phyloP scores from a whole-genome alignment of 2,797 vertebrate species.

The Pangasius krempfi region DNA sequence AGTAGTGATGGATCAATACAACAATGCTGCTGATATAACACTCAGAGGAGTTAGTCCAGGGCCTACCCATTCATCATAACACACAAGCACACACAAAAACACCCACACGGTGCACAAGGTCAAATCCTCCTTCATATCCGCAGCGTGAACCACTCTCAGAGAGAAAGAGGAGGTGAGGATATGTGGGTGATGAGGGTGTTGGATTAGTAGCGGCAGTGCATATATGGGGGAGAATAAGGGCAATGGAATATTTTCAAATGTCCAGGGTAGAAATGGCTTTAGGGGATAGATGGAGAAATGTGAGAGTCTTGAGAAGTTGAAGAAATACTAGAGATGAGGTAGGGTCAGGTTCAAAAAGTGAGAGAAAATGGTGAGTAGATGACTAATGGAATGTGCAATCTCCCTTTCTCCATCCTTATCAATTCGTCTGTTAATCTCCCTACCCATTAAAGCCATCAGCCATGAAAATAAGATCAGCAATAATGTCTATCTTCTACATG shows the following conservation, averaged over 20 bases:
- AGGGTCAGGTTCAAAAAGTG: conserved; percentile 6
- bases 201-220: conserved; percentile 13
- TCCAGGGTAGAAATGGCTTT: conserved; percentile 13
- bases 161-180: conserved; percentile 19
- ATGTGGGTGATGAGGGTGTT: conserved; percentile 47
- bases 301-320: neutral
- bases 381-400: neutral
- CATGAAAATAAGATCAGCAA: neutral
- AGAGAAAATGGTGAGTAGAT: conserved; percentile 21
- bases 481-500: neutral
- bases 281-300: neutral
- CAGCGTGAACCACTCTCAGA: conserved; percentile 21
- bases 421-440: neutral
- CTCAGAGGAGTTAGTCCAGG: conserved; percentile 41
- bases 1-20: conserved; percentile 52
- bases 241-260: conserved; percentile 4
- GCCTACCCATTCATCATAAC: conserved; percentile 53
- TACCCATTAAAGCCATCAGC: neutral
- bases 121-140: conserved; percentile 40
- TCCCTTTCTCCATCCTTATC: neutral
- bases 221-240: conserved; percentile 17
- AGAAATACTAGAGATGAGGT: neutral
- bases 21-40: conserved; percentile 57
- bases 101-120: conserved; percentile 43
- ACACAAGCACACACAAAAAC: conserved; percentile 30